phyloP scores from a whole-genome alignment of 2,113 vertebrate genomes.

The Glaucomys volans region DNA sequence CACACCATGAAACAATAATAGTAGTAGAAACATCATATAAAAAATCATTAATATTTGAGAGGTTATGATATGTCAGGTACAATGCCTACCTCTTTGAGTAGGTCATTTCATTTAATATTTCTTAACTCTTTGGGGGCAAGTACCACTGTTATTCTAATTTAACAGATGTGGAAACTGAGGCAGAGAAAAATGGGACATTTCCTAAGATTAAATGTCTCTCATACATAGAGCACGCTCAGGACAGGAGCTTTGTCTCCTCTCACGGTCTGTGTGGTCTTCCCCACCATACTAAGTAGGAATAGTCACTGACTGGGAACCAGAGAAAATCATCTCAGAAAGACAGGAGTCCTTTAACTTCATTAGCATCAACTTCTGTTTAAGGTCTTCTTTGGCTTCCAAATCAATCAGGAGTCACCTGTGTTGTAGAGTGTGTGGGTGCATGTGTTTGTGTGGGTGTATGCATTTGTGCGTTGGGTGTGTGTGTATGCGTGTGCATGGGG shows the following conservation, averaged over 20 bases:
- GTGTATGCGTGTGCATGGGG: neutral
- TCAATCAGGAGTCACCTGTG: neutral
- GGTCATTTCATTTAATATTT: neutral
- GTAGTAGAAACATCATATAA: neutral
- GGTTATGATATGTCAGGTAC: neutral
- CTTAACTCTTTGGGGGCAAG: neutral
- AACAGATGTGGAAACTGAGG: neutral
- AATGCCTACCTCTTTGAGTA: neutral
- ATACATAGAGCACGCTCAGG: neutral
- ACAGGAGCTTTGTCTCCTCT: neutral
- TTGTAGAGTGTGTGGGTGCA: neutral
- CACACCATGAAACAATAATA: neutral
- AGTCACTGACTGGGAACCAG: neutral
- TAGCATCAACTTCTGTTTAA: neutral
- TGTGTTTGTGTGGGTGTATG: fast-evolving
- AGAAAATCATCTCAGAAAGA: constrained; percentile 43
- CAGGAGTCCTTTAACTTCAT: neutral
- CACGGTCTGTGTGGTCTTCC: neutral
- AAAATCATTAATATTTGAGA: neutral
- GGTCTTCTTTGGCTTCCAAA: neutral
- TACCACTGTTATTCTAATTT: neutral
- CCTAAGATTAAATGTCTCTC: neutral
- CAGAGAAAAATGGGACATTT: neutral
- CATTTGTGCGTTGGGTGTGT: neutral
- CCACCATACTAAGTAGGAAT: neutral